phyloP scores from a whole-genome alignment of 2,113 vertebrate species.

The Telmatochromis brachygnathus region DNA sequence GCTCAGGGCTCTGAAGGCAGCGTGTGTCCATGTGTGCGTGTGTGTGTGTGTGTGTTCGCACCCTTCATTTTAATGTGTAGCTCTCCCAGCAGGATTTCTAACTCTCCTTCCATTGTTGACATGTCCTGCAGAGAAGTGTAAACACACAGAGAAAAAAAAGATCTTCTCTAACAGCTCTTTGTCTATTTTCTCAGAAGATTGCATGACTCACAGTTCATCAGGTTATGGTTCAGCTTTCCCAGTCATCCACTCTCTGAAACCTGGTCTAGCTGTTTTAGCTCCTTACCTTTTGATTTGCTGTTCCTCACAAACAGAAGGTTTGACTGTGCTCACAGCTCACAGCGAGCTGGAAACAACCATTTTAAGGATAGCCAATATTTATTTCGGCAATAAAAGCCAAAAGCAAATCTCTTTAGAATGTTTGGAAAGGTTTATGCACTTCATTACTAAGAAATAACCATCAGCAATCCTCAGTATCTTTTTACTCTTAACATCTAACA shows the following conservation, averaged over 20 bases:
- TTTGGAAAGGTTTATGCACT: neutral
- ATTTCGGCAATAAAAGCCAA: neutral
- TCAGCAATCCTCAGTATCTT: neutral
- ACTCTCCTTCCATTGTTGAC: constrained; percentile 84
- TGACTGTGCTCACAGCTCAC: neutral
- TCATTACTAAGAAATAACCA: neutral
- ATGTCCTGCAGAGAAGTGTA: constrained; percentile 77
- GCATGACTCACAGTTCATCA: neutral
- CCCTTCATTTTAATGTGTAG: constrained; percentile 97
- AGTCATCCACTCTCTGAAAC: neutral
- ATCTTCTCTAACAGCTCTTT: neutral
- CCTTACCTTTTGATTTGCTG: neutral
- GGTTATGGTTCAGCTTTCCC: neutral
- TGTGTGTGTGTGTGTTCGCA: constrained; percentile 14
- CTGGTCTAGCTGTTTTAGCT: neutral
- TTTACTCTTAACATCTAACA: neutral
- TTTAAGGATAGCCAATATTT: neutral
- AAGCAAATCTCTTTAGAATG: neutral
- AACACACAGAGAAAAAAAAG: neutral
- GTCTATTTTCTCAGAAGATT: neutral
- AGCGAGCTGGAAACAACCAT: neutral
- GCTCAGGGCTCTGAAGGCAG: neutral
- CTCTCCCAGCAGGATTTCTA: constrained; percentile 89
- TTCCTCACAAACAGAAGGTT: neutral
- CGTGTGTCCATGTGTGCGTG: neutral